phyloP scores from a whole-genome alignment of 1,140 invertebrate genomes.

The Brachionus manjavacas region DNA sequence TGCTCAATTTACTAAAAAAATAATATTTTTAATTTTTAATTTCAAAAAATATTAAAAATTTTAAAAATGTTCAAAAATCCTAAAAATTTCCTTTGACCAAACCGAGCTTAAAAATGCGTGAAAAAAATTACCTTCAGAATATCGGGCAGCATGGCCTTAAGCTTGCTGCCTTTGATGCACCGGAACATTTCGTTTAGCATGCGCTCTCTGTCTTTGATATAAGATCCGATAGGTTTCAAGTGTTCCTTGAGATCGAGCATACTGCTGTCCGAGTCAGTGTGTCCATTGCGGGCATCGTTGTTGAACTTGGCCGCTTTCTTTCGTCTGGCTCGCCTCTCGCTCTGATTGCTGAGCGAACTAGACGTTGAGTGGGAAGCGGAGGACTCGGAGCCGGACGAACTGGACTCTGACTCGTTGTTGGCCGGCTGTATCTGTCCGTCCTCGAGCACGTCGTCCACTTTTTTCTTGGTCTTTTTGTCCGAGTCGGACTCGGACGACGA shows the following conservation, averaged over 20 bases:
- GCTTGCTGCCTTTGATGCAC: slow-evolving; percentile 48
- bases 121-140: slow-evolving; percentile 49
- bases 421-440: not conserved
- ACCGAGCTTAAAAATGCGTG: not conserved
- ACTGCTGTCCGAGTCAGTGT: slow-evolving; percentile 13
- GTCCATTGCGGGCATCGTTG: slow-evolving; percentile 17
- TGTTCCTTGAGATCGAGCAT: slow-evolving; percentile 50
- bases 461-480: not conserved
- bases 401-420: not conserved
- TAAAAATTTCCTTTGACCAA: not conserved
- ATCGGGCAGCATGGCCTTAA: slow-evolving; percentile 51
- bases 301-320: not conserved
- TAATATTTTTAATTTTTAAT: too few relatives aligned
- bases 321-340: not conserved
- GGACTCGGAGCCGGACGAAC: not conserved
- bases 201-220: slow-evolving; percentile 47
- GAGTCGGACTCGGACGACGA: not conserved
- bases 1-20: too few relatives aligned
- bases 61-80: too few relatives aligned
- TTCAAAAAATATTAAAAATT: too few relatives aligned
- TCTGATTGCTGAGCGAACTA: not conserved
- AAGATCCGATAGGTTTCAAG: slow-evolving; percentile 49
- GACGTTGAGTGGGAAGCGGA: not conserved
- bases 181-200: slow-evolving; percentile 53
- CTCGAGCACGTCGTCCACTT: not conserved